These are phyloP conservation scores for Leptestheria dahalacensis DNA, from an alignment of 1,140 invertebrate genomes.

Conservation along the genomic window DNA sequence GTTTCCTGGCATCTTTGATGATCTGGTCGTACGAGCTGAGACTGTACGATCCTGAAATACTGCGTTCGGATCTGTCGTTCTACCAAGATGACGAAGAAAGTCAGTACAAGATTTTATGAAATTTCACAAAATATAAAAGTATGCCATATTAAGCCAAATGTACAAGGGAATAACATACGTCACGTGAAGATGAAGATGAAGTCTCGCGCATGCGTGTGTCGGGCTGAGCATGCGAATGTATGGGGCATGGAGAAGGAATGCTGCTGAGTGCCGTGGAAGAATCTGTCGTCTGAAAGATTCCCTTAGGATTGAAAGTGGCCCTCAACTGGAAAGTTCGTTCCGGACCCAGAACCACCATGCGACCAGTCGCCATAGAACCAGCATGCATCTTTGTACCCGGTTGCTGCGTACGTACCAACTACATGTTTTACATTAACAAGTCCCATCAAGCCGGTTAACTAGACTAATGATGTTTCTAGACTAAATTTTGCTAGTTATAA, in stretches of 20 bases:
- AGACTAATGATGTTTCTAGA: too few relatives aligned
- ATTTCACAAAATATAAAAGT: neutral
- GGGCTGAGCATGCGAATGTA: neutral
- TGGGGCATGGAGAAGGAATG: neutral
- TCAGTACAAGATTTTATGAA: neutral
- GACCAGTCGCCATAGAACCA: neutral
- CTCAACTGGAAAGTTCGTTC: conserved; percentile 15
- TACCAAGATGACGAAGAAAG: neutral
- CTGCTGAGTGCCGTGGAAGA: neutral
- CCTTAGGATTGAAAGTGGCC: neutral
- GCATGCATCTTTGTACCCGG: neutral
- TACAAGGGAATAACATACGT: neutral
- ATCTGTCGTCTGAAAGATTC: neutral
- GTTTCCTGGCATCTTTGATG: conserved; percentile 3
- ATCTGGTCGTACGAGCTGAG: neutral
- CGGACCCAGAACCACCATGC: conserved; percentile 15
- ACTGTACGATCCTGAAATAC: neutral
- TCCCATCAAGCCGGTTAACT: too few relatives aligned
- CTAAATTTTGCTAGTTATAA: too few relatives aligned
- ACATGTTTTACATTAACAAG: neutral
- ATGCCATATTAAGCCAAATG: neutral
- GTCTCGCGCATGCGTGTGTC: neutral
- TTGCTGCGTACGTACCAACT: neutral
- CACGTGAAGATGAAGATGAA: neutral
- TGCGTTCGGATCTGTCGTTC: neutral